Evolutionary conservation across 2,888 invertebrate genomes (phyloP), one percentile per base, ranked within the genome.

Genomic region (Leptothorax acervorum): DNA sequence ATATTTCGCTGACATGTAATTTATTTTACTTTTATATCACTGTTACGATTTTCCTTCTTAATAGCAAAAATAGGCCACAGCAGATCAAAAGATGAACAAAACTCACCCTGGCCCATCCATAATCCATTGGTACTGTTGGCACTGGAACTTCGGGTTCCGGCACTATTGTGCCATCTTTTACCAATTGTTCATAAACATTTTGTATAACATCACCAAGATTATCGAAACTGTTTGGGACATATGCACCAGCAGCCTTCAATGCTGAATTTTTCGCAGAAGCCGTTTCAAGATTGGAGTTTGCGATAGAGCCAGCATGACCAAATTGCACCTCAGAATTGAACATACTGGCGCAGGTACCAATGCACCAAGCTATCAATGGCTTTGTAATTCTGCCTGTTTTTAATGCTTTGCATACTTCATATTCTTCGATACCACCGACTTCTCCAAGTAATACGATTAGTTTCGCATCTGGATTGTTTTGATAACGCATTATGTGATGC

Each of bases 41-140:
- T 12, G 6, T 66, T 62, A 62, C 6, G 5, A 23, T 42, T 78
- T 39, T 57, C 11, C 2, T 53, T 63, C 31, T 53, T 68, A n/a
- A 60, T 75, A 63, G 35, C 3, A 11, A 86, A 65, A 63, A 48
- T 66, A 28, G 28, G 4, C 35, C 11, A 57, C 51, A 28, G 1
- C 35, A 82, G 5, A 51, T 63, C 18, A 81, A 65, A 35, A 48
- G 12, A 35, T 81, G 42, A 18, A 65, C 28, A 62, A 18, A 48
- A 95, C 95, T 94, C 86, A 96, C 96, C 95, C 98, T 96, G 0
- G 99, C 99, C 99, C 99, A 99, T 87, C 97, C 98, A 95, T 98
- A 99, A 95, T 99, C 99, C 99, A 99, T 99, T 11, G 99, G 99
- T n/a, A 99, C 99, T 28, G 99, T 99, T 2, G 99, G 99, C 53